Evolutionary conservation across 2,888 invertebrate genomes (phyloP).

Genomic region (Allophyes oxyacanthae): DNA sequence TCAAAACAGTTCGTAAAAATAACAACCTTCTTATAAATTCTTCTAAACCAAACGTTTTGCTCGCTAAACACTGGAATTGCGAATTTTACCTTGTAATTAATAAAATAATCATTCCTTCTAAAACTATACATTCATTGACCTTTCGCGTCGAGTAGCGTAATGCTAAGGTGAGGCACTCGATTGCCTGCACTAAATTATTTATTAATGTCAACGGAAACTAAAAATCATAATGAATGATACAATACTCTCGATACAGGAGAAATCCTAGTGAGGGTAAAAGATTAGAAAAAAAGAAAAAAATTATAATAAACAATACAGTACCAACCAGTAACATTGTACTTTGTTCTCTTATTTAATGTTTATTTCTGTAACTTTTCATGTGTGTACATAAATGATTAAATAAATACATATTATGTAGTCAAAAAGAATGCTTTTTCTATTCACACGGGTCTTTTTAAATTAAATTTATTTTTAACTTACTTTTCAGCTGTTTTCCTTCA

Average conservation of each 20-base stretch:
- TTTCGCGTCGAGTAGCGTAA: conserved; percentile 17
- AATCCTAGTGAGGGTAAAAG: too few relatives aligned
- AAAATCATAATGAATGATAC: too few relatives aligned
- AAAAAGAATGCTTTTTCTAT: too few relatives aligned
- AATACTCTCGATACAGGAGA: too few relatives aligned
- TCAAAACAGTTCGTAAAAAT: neutral
- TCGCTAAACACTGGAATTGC: conserved; percentile 17
- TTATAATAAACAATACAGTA: too few relatives aligned
- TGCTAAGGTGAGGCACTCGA: conserved; percentile 24
- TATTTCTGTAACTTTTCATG: too few relatives aligned
- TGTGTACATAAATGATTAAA: too few relatives aligned
- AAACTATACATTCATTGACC: conserved; percentile 28
- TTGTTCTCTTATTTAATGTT: too few relatives aligned
- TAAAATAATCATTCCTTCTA: conserved; percentile 19
- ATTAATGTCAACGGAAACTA: neutral
- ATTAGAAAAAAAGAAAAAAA: too few relatives aligned
- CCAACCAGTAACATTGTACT: too few relatives aligned
- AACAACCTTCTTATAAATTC: conserved; percentile 10
- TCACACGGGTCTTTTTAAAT: too few relatives aligned
- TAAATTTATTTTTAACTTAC: conserved; percentile 88
- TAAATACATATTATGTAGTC: too few relatives aligned
- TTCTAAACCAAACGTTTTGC: neutral
- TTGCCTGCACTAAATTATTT: conserved; percentile 6
- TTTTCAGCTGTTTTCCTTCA: conserved; percentile 92
- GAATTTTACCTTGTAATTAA: conserved; percentile 43